Evolutionary conservation across 2,113 vertebrate genomes (phyloP).

Genomic region (Microtus oregoni): DNA sequence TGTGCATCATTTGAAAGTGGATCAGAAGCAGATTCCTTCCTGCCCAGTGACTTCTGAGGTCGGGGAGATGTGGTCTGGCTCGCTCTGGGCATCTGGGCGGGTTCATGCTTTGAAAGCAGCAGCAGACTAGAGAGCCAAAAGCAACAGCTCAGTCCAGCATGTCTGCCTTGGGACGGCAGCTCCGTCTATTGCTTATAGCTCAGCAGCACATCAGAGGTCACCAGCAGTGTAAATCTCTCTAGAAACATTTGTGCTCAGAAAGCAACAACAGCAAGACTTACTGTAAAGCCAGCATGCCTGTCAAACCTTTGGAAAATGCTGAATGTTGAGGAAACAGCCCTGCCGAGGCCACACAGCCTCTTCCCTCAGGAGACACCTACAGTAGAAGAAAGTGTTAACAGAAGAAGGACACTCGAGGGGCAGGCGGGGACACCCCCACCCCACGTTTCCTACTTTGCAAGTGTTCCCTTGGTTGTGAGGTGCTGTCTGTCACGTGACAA

Average conservation of each 20-base stretch:
- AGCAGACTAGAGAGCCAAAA: neutral
- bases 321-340: rapidly evolving
- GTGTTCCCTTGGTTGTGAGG: neutral
- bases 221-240: neutral
- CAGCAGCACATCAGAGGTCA: rapidly evolving
- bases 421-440: neutral
- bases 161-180: rapidly evolving
- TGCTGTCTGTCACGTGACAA: neutral
- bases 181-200: rapidly evolving
- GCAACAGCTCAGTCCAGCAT: rapidly evolving
- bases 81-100: neutral
- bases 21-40: neutral
- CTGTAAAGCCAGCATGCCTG: neutral
- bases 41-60: neutral
- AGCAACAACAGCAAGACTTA: neutral
- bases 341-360: rapidly evolving
- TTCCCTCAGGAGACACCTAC: neutral
- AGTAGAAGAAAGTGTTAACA: neutral
- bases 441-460: neutral
- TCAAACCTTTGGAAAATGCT: neutral
- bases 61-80: neutral
- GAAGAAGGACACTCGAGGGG: neutral
- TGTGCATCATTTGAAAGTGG: neutral
- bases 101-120: neutral
- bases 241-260: neutral